A percentile compares a stretch with the other conserved stretches of the same genome.
Conservation (phyloP, 2,797 vertebrate species). For the Phataginus tetradactyla region DNA sequence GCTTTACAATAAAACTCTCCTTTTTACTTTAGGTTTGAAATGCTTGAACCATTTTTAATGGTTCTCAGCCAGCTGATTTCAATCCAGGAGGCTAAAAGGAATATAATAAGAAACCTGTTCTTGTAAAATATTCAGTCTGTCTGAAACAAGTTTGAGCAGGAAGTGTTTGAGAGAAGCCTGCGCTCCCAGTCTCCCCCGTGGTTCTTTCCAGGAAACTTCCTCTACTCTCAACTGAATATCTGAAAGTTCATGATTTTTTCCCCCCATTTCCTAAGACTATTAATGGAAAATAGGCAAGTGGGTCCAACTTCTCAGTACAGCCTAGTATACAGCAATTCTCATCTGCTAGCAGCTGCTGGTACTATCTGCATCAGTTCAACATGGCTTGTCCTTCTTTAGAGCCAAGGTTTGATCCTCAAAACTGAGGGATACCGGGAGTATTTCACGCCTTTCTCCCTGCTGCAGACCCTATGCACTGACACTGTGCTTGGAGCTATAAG, state of each 20-base stretch:
- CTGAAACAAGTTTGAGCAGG: constrained; percentile 62
- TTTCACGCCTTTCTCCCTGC: rapidly evolving
- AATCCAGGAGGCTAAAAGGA: constrained; percentile 61
- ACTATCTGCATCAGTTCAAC: neutral
- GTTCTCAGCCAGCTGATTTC: constrained; percentile 68
- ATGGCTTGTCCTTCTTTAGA: neutral
- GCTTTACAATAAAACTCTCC: constrained; percentile 49
- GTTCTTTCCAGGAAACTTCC: constrained; percentile 39
- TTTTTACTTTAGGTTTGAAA: constrained; percentile 62
- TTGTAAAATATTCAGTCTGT: constrained; percentile 66
- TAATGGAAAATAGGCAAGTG: neutral
- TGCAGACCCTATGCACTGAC: rapidly evolving
- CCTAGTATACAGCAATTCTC: neutral
- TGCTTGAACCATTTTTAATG: constrained; percentile 50
- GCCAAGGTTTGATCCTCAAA: neutral
- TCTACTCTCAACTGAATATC: constrained; percentile 22
- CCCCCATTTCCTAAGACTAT: neutral
- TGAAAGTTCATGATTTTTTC: constrained; percentile 48
- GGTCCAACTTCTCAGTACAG: neutral
- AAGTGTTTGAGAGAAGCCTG: constrained; percentile 61
- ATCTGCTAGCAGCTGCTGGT: neutral
- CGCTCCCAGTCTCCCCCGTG: neutral
- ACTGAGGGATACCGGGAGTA: neutral
- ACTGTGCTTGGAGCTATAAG: neutral
- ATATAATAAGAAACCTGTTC: constrained; percentile 70